Base-by-base conservation (phyloP, 2,113 vertebrate species). In the Phyllopteryx taeniolatus region DNA sequence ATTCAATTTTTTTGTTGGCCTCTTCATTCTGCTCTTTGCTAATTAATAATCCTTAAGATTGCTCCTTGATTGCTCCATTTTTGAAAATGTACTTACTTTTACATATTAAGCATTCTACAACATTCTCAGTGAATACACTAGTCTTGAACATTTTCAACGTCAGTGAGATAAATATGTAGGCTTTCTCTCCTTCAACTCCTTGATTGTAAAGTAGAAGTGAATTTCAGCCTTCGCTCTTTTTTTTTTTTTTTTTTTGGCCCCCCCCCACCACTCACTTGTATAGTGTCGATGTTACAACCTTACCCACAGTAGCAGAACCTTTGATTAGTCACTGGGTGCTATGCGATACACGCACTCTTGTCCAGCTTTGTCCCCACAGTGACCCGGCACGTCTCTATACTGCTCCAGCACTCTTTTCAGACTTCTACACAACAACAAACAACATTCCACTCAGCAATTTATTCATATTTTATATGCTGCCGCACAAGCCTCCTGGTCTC, bases 261-360 rank as follows among this genome's bases (percentile, higher is more conserved):
- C 51, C 61, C 61, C 12, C 12, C 22, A 6, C 44, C 27, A 77
- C 63, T 60, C 31, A 15, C 47, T 79, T 46, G 71, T 72, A 68
- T 74, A 67, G 57, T 73, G 61, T 44, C 46, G 68, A 70, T 79
- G 70, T 39, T 65, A 77, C 69, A 80, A 61, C 63, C 44, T 75
- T 82, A 83, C 71, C 53, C 66, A 63, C 75, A 63, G 67, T 71
- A 82, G 73, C 35, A 3, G 78, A 73, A 75, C 68, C 73, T 82
- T 69, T 85, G 84, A 83, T 85, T 82, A 57, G 74, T 68, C 76
- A 83, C 72, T 49, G 65, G 75, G 77, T 75, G 67, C 79, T 84
- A 80, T 84, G 80, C 27, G 68, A 78, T 85, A 72, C 72, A 68
- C 82, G 78, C 75, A 44, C 65, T 43, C 79, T 79, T 63, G 74